Percentiles rank a stretch among this genome's conserved stretches.
Conservation (phyloP, 2,113 vertebrate genomes). For the Pelobates fuscus region DNA sequence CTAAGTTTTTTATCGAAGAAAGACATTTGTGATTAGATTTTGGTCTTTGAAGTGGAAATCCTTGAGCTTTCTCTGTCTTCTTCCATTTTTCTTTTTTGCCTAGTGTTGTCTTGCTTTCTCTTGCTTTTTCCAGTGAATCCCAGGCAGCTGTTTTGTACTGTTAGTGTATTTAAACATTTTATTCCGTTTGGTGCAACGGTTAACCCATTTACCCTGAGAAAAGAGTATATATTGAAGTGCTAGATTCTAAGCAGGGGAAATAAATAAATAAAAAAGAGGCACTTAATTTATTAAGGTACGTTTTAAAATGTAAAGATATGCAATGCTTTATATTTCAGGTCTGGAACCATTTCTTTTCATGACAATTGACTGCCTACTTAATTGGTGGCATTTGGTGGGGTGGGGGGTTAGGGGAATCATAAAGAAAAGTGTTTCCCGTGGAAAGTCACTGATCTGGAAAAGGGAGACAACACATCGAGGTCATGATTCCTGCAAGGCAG, state of each 20-base stretch:
- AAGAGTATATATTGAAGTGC: no score
- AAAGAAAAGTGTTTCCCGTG: background rate
- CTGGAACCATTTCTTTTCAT: no score
- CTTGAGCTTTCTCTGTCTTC: background rate
- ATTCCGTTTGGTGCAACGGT: no score
- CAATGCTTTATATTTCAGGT: no score
- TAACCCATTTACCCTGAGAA: no score
- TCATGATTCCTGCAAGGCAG: slow-evolving; percentile 13
- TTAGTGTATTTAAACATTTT: no score
- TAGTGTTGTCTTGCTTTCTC: background rate
- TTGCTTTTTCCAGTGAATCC: background rate
- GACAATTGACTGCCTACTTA: background rate
- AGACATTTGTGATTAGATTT: background rate
- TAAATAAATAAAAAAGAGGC: no score
- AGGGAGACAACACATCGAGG: slow-evolving; percentile 5
- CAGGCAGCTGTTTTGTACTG: background rate
- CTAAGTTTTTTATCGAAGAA: background rate
- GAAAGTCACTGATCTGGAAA: slow-evolving; percentile 18
- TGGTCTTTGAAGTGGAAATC: slow-evolving; percentile 20
- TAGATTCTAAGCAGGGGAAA: no score
- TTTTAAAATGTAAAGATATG: no score
- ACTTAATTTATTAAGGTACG: no score
- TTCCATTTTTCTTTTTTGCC: background rate
- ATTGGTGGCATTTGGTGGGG: slow-evolving; percentile 3
- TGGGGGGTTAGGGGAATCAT: background rate